Evolutionary conservation across 2,797 vertebrate genomes (phyloP).

Genomic region (Darevskia mixta): DNA sequence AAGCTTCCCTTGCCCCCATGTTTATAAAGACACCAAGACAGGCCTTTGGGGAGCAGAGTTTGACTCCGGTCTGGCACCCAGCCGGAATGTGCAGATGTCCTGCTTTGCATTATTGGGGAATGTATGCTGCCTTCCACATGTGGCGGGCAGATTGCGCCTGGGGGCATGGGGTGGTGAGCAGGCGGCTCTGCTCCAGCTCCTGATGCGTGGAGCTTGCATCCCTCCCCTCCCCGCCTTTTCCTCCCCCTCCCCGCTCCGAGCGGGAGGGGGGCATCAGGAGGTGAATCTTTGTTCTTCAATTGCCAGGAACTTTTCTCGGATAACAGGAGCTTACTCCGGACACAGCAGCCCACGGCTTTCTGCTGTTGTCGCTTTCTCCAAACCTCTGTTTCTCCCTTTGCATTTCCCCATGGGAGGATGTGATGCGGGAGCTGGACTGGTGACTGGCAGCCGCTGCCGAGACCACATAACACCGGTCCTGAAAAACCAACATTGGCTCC

Average conservation of each 20-base stretch:
- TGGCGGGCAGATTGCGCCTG: conserved; percentile 54
- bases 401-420: neutral
- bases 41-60: conserved; percentile 7
- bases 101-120: conserved; percentile 70
- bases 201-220: neutral
- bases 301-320: neutral
- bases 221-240: neutral
- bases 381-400: neutral
- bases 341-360: neutral
- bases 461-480: no score
- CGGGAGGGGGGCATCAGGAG: neutral
- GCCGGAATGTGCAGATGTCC: neutral
- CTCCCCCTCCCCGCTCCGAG: neutral
- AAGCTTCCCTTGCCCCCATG: conserved; percentile 1
- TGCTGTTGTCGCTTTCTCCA: no score
- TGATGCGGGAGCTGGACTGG: no score
- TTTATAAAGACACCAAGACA: conserved; percentile 9
- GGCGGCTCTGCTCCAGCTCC: neutral
- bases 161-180: neutral
- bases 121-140: conserved; percentile 26
- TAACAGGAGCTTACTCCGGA: neutral
- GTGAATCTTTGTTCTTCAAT: neutral
- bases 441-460: neutral
- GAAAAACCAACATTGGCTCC: no score
- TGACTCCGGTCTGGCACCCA: rapidly evolving